Evolutionary conservation across 2,888 invertebrate genomes (phyloP), one percentile per base, ranked within the genome.

Genomic region (Thecophora atra): DNA sequence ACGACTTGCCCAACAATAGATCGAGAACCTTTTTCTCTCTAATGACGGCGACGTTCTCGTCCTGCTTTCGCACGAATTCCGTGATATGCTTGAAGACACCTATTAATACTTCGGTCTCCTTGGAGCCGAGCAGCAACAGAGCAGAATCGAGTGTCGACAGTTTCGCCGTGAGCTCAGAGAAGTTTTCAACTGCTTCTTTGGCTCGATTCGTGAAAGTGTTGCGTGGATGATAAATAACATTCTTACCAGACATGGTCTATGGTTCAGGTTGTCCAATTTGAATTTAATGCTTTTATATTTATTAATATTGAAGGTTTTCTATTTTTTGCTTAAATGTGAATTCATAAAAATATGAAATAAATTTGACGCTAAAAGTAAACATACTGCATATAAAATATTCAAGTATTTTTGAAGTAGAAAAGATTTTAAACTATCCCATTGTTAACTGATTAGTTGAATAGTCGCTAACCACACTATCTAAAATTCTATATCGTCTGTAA

Each of bases 71-170:
- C 1, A 78, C 75, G 69, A 78, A 83, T 1, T 82, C 81, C 11
- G 80, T 75, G 7, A 83, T 70, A 24, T 81, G 82, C 62, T 78
- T 81, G n/a, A 83, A 79, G 3, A 80, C 77, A 0, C 73, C 63
- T 13, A 79, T 73, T n/a, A 83, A 67, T 6, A 84, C 80, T 3
- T 65, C 37, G 8, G 82, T 84, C 64, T 83, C 83, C 4, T 73
- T 58, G 7, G 84, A 80, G 64, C 75, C 75, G 8, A 83, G 76
- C 67, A 83, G 62, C 44, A 83, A 72, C 3, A 84, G 60, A 1
- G 79, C 76, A 1, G 82, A 79, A 11, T 81, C 78, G 24, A 83
- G 71, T 4, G 68, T 77, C 17, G 77, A 76, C 2, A 83, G 74
- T 4, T 52, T 51, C 0, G 81, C 74, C 17, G 60, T 77, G 3